A percentile compares a stretch with the other conserved stretches of the same genome.
Evolutionary conservation across 2,888 invertebrate genomes (phyloP).

Genomic region (Tuta absoluta): DNA sequence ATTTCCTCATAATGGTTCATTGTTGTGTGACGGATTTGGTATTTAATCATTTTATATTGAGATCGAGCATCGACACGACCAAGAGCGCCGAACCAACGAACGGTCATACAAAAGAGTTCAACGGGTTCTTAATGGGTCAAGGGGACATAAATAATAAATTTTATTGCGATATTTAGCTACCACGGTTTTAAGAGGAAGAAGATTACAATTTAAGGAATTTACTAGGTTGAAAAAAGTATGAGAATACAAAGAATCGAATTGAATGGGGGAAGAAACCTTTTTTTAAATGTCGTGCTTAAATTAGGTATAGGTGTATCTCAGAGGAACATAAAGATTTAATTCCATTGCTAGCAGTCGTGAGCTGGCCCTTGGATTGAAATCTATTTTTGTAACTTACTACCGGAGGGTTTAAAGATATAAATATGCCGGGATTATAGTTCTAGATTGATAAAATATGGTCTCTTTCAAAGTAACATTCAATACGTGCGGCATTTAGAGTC

Average conservation of each 20-base stretch:
- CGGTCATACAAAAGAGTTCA: conserved; percentile 59
- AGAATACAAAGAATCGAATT: not conserved
- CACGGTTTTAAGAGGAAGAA: not conserved
- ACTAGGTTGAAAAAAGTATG: not conserved
- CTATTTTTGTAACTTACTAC: conserved; percentile 36
- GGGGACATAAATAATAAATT: conserved; percentile 2
- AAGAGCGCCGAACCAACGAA: conserved; percentile 10
- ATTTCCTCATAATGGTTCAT: conserved; percentile 54
- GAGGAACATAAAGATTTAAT: conserved; percentile 36
- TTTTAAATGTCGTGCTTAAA: not conserved
- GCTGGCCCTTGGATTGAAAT: conserved; percentile 39
- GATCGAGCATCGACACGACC: conserved; percentile 11
- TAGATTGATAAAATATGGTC: conserved; percentile 46
- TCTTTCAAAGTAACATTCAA: conserved; percentile 38
- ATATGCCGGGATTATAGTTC: conserved; percentile 48
- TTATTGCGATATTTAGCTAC: conserved; percentile 17
- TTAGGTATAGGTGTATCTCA: not conserved
- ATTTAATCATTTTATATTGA: conserved; percentile 42
- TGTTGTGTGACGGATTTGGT: conserved; percentile 61
- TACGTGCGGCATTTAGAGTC: conserved; percentile 12
- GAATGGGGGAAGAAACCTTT: not conserved
- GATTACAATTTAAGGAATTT: not conserved
- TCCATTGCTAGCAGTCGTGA: conserved; percentile 40
- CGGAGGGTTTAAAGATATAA: conserved; percentile 47
- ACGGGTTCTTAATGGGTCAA: conserved; percentile 43